Evolutionary conservation across 2,888 invertebrate genomes (phyloP).

Genomic region (Eupithecia centaureata): DNA sequence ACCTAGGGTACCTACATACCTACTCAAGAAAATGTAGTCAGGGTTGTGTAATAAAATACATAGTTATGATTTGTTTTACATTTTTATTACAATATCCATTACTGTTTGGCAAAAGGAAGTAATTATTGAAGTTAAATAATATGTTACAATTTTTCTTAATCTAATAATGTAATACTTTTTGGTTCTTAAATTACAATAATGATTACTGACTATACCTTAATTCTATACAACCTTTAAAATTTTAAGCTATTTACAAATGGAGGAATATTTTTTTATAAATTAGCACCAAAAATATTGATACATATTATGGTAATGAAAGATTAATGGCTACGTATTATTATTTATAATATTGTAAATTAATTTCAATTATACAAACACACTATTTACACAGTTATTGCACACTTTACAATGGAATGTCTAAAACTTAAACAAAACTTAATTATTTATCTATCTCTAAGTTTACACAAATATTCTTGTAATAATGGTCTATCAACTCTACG

Average conservation of each 20-base stretch:
- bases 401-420: conserved; percentile 77
- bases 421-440: conserved; percentile 35
- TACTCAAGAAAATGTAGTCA: neutral
- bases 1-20: too few relatives aligned
- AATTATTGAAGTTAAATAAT: conserved; percentile 46
- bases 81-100: conserved; percentile 72
- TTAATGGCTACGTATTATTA: neutral
- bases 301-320: neutral
- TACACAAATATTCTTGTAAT: neutral
- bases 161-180: conserved; percentile 78
- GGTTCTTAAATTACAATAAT: conserved; percentile 68
- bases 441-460: neutral
- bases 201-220: conserved; percentile 51
- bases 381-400: conserved; percentile 59
- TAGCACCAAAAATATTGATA: conserved; percentile 73
- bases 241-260: conserved; percentile 49
- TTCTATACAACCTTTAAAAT: conserved; percentile 35
- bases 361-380: conserved; percentile 19
- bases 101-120: conserved; percentile 82
- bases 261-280: conserved; percentile 47
- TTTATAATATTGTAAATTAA: conserved; percentile 17
- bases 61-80: conserved; percentile 54
- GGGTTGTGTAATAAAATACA: conserved; percentile 36
- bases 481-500: neutral
- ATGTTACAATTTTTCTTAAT: conserved; percentile 59